These are phyloP conservation scores for Sinosuthora webbiana DNA, from an alignment of 2,113 vertebrate species.

Conservation along the genomic window DNA sequence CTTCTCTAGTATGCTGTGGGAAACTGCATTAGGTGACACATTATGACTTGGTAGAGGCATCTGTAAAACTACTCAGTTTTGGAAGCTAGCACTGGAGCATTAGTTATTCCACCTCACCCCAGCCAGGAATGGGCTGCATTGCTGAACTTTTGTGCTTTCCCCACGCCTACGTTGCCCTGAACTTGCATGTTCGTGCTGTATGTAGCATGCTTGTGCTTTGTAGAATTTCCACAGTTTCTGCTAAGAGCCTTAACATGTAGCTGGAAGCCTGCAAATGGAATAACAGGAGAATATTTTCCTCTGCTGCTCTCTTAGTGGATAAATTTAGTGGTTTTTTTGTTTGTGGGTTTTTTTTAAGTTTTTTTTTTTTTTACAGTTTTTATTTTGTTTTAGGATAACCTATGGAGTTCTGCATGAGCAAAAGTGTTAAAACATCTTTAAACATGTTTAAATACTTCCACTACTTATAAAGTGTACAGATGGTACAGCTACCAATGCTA, in stretches of 20 bases:
- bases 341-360: not conserved
- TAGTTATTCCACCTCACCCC: not conserved
- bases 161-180: not conserved
- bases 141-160: conserved; percentile 1
- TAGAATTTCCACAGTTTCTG: not conserved
- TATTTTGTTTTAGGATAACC: not conserved
- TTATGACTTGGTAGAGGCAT: not conserved
- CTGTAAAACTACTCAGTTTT: not conserved
- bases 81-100: not conserved
- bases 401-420: not conserved
- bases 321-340: not conserved
- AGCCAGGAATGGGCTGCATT: not conserved
- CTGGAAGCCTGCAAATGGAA: not conserved
- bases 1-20: not conserved
- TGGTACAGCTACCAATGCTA: not conserved
- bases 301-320: not conserved
- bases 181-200: not conserved
- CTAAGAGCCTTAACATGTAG: not conserved
- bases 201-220: not conserved
- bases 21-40: not conserved
- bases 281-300: not conserved
- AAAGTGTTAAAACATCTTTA: not conserved
- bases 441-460: not conserved
- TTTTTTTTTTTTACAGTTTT: not conserved
- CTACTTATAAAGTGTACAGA: not conserved